A percentile compares a stretch with the other conserved stretches of the same genome.
Evolutionary conservation across 92 coral and sea anemone genomes (phyloP).

Genomic region (Metridium senile): DNA sequence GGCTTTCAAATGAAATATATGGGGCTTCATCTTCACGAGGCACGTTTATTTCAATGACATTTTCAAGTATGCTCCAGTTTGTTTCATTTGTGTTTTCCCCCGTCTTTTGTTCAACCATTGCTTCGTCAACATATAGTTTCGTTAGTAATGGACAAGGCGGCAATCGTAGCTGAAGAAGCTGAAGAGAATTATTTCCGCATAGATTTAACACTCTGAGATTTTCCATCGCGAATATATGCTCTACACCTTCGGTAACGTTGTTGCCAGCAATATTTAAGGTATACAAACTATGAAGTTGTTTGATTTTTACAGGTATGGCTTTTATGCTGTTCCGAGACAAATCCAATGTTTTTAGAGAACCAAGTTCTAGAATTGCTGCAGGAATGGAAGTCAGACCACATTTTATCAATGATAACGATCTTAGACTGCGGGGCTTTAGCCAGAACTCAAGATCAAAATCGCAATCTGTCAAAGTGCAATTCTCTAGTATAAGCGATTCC

Average conservation of each 20-base stretch:
- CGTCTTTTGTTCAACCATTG: too few relatives aligned
- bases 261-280: constrained; percentile 37
- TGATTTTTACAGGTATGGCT: constrained; percentile 22
- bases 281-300: constrained; percentile 16
- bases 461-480: constrained; percentile 25
- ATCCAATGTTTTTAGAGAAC: constrained; percentile 39
- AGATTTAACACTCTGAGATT: too few relatives aligned
- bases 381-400: constrained; percentile 45
- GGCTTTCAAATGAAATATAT: too few relatives aligned
- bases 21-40: too few relatives aligned
- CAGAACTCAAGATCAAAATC: constrained; percentile 4
- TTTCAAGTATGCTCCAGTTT: too few relatives aligned
- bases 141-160: too few relatives aligned
- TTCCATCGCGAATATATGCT: constrained; percentile 2
- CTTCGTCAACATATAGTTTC: too few relatives aligned
- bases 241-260: constrained; percentile 39
- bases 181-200: too few relatives aligned
- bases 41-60: too few relatives aligned
- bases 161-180: too few relatives aligned
- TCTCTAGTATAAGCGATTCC: constrained; percentile 21
- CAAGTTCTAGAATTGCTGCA: constrained; percentile 25
- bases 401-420: constrained; percentile 19
- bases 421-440: background rate
- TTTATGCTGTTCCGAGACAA: constrained; percentile 40
- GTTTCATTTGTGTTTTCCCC: too few relatives aligned